Conservation (phyloP, 2,888 invertebrate genomes). For the Ormyrus thymus region DNA sequence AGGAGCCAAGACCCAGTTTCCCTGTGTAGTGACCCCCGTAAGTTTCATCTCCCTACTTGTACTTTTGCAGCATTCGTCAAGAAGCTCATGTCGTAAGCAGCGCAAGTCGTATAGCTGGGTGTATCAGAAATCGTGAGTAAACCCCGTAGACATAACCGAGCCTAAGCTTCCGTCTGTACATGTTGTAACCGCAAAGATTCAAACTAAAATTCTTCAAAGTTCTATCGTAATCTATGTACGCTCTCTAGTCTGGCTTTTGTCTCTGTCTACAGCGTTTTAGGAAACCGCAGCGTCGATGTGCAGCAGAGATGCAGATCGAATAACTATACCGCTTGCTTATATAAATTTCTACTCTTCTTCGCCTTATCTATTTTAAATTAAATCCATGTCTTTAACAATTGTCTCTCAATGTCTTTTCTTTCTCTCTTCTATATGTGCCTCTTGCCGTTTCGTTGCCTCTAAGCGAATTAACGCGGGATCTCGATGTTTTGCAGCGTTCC, state of each 20-base stretch:
- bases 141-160: conserved; percentile 61
- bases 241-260: conserved; percentile 18
- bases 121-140: conserved; percentile 69
- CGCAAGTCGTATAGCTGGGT: conserved; percentile 57
- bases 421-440: too few relatives aligned
- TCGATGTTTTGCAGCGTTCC: conserved; percentile 78
- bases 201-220: too few relatives aligned
- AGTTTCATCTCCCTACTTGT: conserved; percentile 69
- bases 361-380: neutral
- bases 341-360: neutral
- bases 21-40: conserved; percentile 46
- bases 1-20: neutral
- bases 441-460: too few relatives aligned
- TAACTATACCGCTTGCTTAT: conserved; percentile 58
- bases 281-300: conserved; percentile 64
- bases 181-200: too few relatives aligned
- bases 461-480: too few relatives aligned
- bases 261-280: conserved; percentile 60
- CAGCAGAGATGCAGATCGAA: conserved; percentile 67
- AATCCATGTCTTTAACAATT: too few relatives aligned
- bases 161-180: conserved; percentile 23
- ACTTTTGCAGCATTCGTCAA: conserved; percentile 86
- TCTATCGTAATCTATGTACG: too few relatives aligned
- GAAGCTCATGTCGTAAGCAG: conserved; percentile 83
- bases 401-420: too few relatives aligned